Conservation (phyloP, 1,140 invertebrate species). For the Ostrea edulis region DNA sequence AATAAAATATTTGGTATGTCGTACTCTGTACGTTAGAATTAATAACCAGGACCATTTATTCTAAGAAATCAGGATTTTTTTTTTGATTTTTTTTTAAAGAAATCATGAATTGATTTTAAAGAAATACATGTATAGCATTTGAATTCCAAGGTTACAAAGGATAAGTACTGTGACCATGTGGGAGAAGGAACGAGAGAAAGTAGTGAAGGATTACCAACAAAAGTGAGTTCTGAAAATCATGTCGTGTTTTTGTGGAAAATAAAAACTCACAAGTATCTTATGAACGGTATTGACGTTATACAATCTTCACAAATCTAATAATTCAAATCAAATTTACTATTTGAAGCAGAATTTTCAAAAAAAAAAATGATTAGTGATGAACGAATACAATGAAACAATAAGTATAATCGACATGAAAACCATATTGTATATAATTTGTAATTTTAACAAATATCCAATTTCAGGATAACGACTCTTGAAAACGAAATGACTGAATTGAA, state of each 20-base stretch:
- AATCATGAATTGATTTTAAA: no score
- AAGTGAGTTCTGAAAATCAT: constrained; percentile 40
- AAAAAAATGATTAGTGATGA: no score
- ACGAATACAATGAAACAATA: no score
- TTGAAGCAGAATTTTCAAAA: no score
- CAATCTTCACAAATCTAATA: no score
- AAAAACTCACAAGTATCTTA: no score
- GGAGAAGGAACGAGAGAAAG: constrained; percentile 52
- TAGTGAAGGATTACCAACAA: constrained; percentile 48
- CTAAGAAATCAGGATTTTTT: no score
- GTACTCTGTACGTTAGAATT: background rate
- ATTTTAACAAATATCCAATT: background rate
- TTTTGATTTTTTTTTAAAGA: background rate
- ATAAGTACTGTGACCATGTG: constrained; percentile 27
- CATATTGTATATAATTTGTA: no score
- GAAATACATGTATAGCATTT: no score
- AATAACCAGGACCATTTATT: background rate
- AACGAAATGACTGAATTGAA: constrained; percentile 31
- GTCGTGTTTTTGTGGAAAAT: background rate
- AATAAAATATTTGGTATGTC: background rate
- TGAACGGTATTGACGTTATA: no score
- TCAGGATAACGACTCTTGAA: constrained; percentile 51
- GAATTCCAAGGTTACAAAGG: constrained; percentile 44
- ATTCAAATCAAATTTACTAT: no score
- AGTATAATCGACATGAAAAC: no score